Evolutionary conservation across 2,888 invertebrate genomes (phyloP).

Genomic region (Drymonia ruficornis): DNA sequence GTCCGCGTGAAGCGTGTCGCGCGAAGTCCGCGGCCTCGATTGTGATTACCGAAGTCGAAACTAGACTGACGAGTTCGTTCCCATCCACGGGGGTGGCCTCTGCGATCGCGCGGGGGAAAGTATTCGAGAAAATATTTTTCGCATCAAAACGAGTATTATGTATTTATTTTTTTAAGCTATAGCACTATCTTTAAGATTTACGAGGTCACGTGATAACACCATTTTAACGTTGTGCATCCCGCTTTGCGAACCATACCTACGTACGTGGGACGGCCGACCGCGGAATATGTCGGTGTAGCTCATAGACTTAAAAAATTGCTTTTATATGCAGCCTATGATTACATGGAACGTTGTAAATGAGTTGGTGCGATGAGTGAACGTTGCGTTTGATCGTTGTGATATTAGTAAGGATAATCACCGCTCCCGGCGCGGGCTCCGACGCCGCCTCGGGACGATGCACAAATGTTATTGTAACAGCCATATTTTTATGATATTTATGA

Average conservation of each 20-base stretch:
- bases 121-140: slow-evolving; percentile 45
- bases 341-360: slow-evolving; percentile 43
- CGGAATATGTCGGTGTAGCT: slow-evolving; percentile 59
- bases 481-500: slow-evolving; percentile 74
- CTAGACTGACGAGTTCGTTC: slow-evolving; percentile 54
- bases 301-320: too few relatives aligned
- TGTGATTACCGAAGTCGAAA: slow-evolving; percentile 25
- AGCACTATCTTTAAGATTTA: slow-evolving; percentile 43
- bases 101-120: slow-evolving; percentile 27
- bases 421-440: slow-evolving; percentile 27
- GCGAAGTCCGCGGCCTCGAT: slow-evolving; percentile 15
- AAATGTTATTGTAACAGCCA: slow-evolving; percentile 76
- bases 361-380: slow-evolving; percentile 58
- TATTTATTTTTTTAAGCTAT: slow-evolving; percentile 72
- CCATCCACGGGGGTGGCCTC: slow-evolving; percentile 33
- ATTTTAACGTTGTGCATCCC: slow-evolving; percentile 39
- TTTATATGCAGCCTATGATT: slow-evolving; percentile 48
- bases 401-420: slow-evolving; percentile 66
- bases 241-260: slow-evolving; percentile 38
- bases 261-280: slow-evolving; percentile 33
- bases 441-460: slow-evolving; percentile 58
- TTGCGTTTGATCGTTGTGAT: slow-evolving; percentile 79
- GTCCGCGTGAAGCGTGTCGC: slow-evolving; percentile 12
- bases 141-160: slow-evolving; percentile 62
- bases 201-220: slow-evolving; percentile 47